Conservation (phyloP, 2,113 vertebrate species). For the Alethe castanea region DNA sequence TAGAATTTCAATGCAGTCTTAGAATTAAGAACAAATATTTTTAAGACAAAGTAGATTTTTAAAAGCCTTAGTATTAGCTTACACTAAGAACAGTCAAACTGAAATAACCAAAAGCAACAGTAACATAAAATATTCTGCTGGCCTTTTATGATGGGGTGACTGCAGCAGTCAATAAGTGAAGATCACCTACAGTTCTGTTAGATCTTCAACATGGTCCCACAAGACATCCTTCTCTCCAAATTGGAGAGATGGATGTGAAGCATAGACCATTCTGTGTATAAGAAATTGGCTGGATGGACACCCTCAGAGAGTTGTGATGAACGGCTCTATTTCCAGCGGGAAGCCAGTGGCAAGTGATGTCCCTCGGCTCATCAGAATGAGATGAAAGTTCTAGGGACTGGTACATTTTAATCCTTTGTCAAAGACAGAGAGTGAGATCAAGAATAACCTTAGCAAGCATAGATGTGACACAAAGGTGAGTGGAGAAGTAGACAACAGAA, state of each 20-base stretch:
- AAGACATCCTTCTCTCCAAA: neutral
- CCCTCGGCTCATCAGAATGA: neutral
- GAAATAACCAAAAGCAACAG: neutral
- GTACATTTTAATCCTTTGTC: neutral
- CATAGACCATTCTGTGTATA: neutral
- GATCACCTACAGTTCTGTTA: neutral
- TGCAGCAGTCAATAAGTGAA: neutral
- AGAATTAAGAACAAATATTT: neutral
- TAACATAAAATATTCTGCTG: neutral
- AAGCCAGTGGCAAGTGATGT: neutral
- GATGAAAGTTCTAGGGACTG: neutral
- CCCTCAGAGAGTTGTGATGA: neutral
- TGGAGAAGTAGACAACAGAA: neutral
- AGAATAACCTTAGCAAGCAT: fast-evolving
- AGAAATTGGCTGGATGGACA: neutral
- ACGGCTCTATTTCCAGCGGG: neutral
- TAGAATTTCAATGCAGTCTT: neutral
- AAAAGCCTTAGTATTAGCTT: neutral
- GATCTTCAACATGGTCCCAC: neutral
- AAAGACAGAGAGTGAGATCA: neutral
- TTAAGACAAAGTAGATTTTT: neutral
- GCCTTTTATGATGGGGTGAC: neutral
- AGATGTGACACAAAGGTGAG: neutral
- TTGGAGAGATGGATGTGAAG: neutral
- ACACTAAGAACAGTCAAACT: neutral